Percentiles rank a stretch among this genome's conserved stretches.
These are phyloP conservation scores for Leptobrachium ailaonicum DNA, from an alignment of 2,113 vertebrate species.

Conservation along the genomic window DNA sequence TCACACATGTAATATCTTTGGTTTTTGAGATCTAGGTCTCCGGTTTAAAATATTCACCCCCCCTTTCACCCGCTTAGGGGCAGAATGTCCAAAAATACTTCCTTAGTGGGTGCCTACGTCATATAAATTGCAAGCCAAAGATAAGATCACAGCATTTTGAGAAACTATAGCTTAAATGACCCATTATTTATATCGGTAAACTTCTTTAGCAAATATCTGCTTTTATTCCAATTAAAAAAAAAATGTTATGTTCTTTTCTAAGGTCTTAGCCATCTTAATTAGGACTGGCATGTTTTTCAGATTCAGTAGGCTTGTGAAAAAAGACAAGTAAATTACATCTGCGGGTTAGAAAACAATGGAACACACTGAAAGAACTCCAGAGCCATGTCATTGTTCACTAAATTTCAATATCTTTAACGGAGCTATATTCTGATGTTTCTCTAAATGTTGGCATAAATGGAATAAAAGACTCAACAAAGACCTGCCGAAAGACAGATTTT, in stretches of 20 bases:
- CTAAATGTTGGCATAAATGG: background rate
- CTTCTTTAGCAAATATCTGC: background rate
- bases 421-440: background rate
- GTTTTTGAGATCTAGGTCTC: too few relatives aligned
- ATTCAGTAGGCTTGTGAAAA: constrained; percentile 9
- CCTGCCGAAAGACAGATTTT: background rate
- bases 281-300: background rate
- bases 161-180: background rate
- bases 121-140: background rate
- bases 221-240: constrained; percentile 17
- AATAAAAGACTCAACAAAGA: background rate
- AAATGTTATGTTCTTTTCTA: background rate
- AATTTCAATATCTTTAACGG: constrained; percentile 2
- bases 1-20: too few relatives aligned
- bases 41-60: too few relatives aligned
- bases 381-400: constrained; percentile 9
- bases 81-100: too few relatives aligned
- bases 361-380: background rate
- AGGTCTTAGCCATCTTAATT: constrained; percentile 11
- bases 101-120: too few relatives aligned
- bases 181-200: background rate
- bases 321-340: background rate
- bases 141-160: background rate
- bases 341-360: background rate
- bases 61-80: too few relatives aligned